Percentiles rank a stretch among this genome's conserved stretches.
phyloP scores from a whole-genome alignment of 1,140 invertebrate species.

The Hermetia illucens region DNA sequence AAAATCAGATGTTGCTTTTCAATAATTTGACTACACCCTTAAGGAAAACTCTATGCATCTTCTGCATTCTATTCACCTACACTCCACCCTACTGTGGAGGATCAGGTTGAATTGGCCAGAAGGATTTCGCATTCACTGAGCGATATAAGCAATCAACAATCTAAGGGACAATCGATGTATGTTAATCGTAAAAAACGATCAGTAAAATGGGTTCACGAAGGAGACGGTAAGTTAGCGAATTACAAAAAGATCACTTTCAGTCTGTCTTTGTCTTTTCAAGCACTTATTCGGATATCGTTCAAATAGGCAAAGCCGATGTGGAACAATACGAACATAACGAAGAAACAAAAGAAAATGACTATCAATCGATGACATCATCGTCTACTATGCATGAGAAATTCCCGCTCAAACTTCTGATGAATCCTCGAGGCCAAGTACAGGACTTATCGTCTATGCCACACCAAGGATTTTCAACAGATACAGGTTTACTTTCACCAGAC shows the following conservation, averaged over 20 bases:
- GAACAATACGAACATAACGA: conserved; percentile 6
- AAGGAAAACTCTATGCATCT: conserved; percentile 83
- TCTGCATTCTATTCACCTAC: conserved; percentile 84
- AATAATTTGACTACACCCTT: too few species aligned
- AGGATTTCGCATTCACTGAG: conserved; percentile 85
- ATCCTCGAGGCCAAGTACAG: conserved; percentile 58
- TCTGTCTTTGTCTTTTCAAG: too few species aligned
- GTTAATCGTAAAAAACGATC: conserved; percentile 85
- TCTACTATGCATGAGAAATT: conserved; percentile 36
- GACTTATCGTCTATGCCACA: conserved; percentile 44
- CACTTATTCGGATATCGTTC: background rate
- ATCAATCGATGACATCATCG: conserved; percentile 8
- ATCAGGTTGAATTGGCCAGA: conserved; percentile 83
- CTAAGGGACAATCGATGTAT: conserved; percentile 90
- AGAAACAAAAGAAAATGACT: conserved; percentile 14
- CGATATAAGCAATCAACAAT: conserved; percentile 79
- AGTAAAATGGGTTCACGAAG: conserved; percentile 88
- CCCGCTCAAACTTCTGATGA: conserved; percentile 62
- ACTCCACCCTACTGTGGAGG: conserved; percentile 83
- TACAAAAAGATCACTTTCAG: too few species aligned
- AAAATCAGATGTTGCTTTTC: too few species aligned
- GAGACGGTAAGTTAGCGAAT: conserved; percentile 25
- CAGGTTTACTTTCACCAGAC: conserved; percentile 47
- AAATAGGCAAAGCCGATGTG: background rate
- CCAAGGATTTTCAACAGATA: conserved; percentile 44